phyloP scores from a whole-genome alignment of 1,140 invertebrate species.

The Cecropterus lyciades region DNA sequence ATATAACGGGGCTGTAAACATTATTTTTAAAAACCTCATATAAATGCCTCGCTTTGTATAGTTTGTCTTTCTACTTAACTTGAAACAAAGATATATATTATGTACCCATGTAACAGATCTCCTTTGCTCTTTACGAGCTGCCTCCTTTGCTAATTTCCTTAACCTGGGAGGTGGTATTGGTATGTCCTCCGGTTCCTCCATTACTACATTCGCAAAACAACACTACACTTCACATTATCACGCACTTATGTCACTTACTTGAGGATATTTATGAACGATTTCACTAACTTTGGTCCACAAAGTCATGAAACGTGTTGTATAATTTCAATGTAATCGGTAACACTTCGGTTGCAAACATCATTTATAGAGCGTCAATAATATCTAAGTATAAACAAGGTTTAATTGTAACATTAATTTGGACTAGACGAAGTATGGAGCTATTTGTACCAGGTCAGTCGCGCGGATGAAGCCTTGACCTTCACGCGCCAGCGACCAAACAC shows the following conservation, averaged over 20 bases:
- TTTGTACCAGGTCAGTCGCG: conserved; percentile 57
- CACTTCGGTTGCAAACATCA: conserved; percentile 7
- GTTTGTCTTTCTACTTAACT: too few relatives aligned
- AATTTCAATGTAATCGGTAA: conserved; percentile 25
- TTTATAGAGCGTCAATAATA: too few relatives aligned
- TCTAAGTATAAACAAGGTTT: too few relatives aligned
- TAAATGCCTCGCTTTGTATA: too few relatives aligned
- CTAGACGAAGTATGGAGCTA: conserved; percentile 19
- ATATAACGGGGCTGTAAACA: too few relatives aligned
- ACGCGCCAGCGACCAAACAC: conserved; percentile 69
- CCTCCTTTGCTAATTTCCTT: conserved; percentile 73
- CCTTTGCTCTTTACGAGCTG: conserved; percentile 59
- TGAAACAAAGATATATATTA: conserved; percentile 5
- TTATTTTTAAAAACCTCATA: too few relatives aligned
- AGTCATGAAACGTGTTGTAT: conserved; percentile 59
- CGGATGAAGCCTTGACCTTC: conserved; percentile 76
- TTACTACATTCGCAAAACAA: conserved; percentile 32
- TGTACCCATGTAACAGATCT: conserved; percentile 75
- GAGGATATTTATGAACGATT: conserved; percentile 45
- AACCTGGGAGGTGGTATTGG: conserved; percentile 77
- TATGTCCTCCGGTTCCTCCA: conserved; percentile 44
- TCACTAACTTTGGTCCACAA: conserved; percentile 62
- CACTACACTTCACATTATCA: conserved; percentile 38
- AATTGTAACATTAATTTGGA: conserved; percentile 3
- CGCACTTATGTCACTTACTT: conserved; percentile 37